Evolutionary conservation across 2,797 vertebrate species (phyloP).

Genomic region (Acomys russatus): DNA sequence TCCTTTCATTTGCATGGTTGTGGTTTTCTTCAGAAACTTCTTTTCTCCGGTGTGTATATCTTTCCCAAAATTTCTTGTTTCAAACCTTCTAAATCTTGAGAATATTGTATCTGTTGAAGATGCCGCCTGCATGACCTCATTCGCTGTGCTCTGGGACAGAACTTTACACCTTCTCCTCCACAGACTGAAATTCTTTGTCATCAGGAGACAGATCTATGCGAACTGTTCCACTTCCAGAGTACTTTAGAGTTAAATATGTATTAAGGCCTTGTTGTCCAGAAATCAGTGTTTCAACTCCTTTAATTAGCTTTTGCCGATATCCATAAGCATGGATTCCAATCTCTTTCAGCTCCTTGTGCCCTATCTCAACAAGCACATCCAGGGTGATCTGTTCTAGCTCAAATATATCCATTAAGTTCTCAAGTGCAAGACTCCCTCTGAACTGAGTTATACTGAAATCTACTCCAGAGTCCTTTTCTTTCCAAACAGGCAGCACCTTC

Average conservation of each 20-base stretch:
- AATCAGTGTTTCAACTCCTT: slow-evolving; percentile 95
- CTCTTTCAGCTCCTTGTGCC: slow-evolving; percentile 95
- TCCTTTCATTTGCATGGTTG: slow-evolving; percentile 94
- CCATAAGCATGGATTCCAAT: slow-evolving; percentile 96
- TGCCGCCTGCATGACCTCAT: slow-evolving; percentile 92
- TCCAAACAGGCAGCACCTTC: slow-evolving; percentile 89
- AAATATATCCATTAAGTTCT: slow-evolving; percentile 94
- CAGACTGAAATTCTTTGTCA: slow-evolving; percentile 95
- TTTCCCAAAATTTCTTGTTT: slow-evolving; percentile 95
- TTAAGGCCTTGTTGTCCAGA: slow-evolving; percentile 95
- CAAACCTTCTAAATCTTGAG: slow-evolving; percentile 86
- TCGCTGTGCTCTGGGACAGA: slow-evolving; percentile 94
- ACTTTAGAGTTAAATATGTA: slow-evolving; percentile 94
- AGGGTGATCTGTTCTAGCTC: slow-evolving; percentile 95
- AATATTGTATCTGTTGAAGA: slow-evolving; percentile 95
- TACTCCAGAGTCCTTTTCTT: slow-evolving; percentile 91
- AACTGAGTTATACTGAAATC: slow-evolving; percentile 95
- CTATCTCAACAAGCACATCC: slow-evolving; percentile 96
- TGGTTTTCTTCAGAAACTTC: slow-evolving; percentile 95
- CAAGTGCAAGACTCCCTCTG: slow-evolving; percentile 93
- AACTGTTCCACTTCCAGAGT: slow-evolving; percentile 93
- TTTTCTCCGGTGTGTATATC: slow-evolving; percentile 93
- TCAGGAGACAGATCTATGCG: slow-evolving; percentile 94
- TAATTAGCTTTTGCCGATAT: slow-evolving; percentile 95
- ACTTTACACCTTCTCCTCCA: slow-evolving; percentile 96